Evolutionary conservation across 1,140 invertebrate species (phyloP).

Genomic region (Lerema accius): DNA sequence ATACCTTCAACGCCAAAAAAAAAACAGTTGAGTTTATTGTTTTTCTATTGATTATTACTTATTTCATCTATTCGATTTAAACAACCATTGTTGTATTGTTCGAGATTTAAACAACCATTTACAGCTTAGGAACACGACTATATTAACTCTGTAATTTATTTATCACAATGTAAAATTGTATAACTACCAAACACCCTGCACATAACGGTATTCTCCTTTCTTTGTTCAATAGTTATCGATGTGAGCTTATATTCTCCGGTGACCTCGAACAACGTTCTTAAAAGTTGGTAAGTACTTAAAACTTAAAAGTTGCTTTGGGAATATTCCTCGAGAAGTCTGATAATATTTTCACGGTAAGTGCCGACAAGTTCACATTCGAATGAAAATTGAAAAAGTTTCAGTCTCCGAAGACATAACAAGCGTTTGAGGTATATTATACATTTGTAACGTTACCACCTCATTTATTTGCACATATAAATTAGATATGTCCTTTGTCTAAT

Average conservation of each 20-base stretch:
- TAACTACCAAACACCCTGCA: too few species aligned
- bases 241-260: slow-evolving; percentile 21
- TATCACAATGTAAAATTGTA: too few species aligned
- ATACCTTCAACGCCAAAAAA: too few species aligned
- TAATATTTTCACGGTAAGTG: slow-evolving; percentile 63
- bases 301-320: slow-evolving; percentile 26
- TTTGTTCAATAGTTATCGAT: neutral
- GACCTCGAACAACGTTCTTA: slow-evolving; percentile 33
- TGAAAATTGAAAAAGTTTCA: slow-evolving; percentile 77
- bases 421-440: slow-evolving; percentile 56
- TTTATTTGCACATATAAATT: slow-evolving; percentile 9
- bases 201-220: too few species aligned
- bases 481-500: neutral
- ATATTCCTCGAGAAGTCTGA: slow-evolving; percentile 37
- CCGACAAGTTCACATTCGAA: slow-evolving; percentile 59
- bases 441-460: slow-evolving; percentile 32
- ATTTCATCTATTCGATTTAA: too few species aligned
- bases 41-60: too few species aligned
- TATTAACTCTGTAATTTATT: too few species aligned
- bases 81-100: too few species aligned
- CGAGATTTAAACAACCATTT: too few species aligned
- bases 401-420: slow-evolving; percentile 58
- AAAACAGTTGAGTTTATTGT: too few species aligned
- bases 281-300: slow-evolving; percentile 35
- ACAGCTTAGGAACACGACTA: too few species aligned